Conservation (phyloP, 2,888 invertebrate species). For the Heliconius hortense region DNA sequence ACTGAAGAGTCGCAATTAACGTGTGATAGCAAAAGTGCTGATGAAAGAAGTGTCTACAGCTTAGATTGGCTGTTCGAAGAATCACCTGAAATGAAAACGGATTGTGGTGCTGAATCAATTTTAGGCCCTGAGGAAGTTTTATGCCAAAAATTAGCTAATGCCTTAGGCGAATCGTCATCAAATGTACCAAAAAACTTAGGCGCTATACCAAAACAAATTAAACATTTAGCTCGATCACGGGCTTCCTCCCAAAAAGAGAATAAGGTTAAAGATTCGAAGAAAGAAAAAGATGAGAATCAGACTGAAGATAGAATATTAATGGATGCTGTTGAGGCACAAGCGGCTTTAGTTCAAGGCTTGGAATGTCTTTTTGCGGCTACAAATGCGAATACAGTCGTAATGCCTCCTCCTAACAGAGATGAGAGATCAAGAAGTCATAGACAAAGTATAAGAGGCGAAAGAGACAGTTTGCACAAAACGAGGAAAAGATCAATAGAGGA, state of each 20-base stretch:
- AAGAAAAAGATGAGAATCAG: conserved; percentile 72
- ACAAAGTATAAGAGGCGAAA: conserved; percentile 72
- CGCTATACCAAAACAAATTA: conserved; percentile 86
- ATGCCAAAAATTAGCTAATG: conserved; percentile 63
- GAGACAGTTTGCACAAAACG: conserved; percentile 70
- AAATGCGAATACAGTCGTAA: conserved; percentile 76
- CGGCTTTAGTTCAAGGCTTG: conserved; percentile 80
- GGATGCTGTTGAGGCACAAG: conserved; percentile 80
- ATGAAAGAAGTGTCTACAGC: conserved; percentile 74
- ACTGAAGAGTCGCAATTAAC: conserved; percentile 66
- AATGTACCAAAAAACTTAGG: conserved; percentile 85
- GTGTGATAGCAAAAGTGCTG: conserved; percentile 69
- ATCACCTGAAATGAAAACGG: conserved; percentile 50
- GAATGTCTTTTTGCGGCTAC: conserved; percentile 78
- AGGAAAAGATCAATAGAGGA: conserved; percentile 80
- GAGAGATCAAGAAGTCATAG: conserved; percentile 66
- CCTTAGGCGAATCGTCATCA: conserved; percentile 72
- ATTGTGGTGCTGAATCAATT: conserved; percentile 54
- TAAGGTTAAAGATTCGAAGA: conserved; percentile 76
- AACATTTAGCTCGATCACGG: conserved; percentile 79
- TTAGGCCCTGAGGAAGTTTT: conserved; percentile 57
- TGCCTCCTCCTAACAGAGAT: conserved; percentile 71
- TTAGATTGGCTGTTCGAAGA: conserved; percentile 78
- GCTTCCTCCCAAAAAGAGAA: conserved; percentile 83
- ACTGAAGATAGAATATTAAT: conserved; percentile 70